Conservation (phyloP, 2,797 vertebrate genomes). For the Poecilia gillii region DNA sequence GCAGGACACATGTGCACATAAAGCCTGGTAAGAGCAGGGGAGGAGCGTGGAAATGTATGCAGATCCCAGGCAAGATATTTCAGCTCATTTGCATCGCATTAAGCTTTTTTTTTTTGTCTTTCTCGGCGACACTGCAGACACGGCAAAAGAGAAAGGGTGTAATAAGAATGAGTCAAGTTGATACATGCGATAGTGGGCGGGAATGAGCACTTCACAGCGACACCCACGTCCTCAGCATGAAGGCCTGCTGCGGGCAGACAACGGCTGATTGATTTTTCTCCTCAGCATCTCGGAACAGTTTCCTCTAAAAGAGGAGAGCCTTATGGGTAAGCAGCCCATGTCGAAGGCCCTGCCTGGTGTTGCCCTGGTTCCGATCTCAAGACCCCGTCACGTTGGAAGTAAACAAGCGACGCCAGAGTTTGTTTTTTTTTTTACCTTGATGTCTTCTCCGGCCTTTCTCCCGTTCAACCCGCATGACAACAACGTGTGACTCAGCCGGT, state of each 20-base stretch:
- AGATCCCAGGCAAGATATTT: slow-evolving; percentile 24
- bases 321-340: neutral
- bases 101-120: neutral
- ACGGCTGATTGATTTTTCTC: slow-evolving; percentile 48
- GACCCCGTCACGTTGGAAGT: neutral
- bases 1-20: slow-evolving; percentile 22
- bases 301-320: slow-evolving; percentile 21
- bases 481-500: slow-evolving; percentile 16
- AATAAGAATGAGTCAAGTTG: slow-evolving; percentile 72
- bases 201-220: slow-evolving; percentile 56
- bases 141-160: slow-evolving; percentile 43
- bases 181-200: slow-evolving; percentile 57
- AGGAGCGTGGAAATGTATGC: slow-evolving; percentile 12
- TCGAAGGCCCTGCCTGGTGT: neutral
- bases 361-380: slow-evolving; percentile 13
- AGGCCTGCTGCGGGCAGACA: slow-evolving; percentile 61
- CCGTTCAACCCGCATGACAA: neutral
- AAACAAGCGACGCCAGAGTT: slow-evolving; percentile 12
- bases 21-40: slow-evolving; percentile 17
- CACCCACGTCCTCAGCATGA: slow-evolving; percentile 55
- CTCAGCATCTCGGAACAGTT: slow-evolving; percentile 42
- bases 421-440: slow-evolving; percentile 17
- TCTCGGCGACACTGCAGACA: slow-evolving; percentile 22
- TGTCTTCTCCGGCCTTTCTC: slow-evolving; percentile 20
- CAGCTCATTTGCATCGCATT: slow-evolving; percentile 32